Evolutionary conservation across 2,888 invertebrate genomes (phyloP), one percentile per base, ranked within the genome.

Genomic region (Eumerus sabulonum): DNA sequence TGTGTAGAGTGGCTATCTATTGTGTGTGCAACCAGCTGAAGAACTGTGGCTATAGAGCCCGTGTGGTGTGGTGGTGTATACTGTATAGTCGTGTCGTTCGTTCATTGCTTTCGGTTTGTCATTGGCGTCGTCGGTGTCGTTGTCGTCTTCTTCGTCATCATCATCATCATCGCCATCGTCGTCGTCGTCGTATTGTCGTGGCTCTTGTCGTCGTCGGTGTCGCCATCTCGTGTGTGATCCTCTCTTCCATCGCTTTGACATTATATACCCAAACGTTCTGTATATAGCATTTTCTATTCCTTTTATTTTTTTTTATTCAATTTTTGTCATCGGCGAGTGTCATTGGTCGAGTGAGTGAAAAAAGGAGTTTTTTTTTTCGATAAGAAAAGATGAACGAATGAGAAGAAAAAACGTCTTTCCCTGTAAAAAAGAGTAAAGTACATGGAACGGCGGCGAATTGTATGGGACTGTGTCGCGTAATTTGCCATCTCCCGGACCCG

Each of bases 291-390:
- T 42, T 53, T 27, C 7, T 27, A 2, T 27, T 27, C 27, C 51
- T 44, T 35, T 70, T 47, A 35, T 59, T 56, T 77, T 79, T 71
- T 72, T 68, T 70, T 83, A 27, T 51, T 83, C 83, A 86, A 86
- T 86, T 86, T 86, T 87, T 79, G 79, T 79, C 79, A 87, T 87
- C 86, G 87, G 85, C 85, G 86, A 87, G 87, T 87, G 87, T 87
- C 87, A 87, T 87, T 87, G 87, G 87, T 86, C 86, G 85, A 85
- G 76, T 72, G 82, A 76, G 71, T 70, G 54, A 60, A 73, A 59
- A 57, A 59, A 68, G 42, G n/a, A n/a, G n/a, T n/a, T n/a, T n/a
- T n/a, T n/a, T n/a, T n/a, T n/a, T n/a, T n/a, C n/a, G n/a, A n/a
- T 11, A 51, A 53, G 19, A 36, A 42, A 16, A 35, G 19, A 14